phyloP scores from a whole-genome alignment of 2,888 invertebrate species.

The Leptinotarsa juncta region DNA sequence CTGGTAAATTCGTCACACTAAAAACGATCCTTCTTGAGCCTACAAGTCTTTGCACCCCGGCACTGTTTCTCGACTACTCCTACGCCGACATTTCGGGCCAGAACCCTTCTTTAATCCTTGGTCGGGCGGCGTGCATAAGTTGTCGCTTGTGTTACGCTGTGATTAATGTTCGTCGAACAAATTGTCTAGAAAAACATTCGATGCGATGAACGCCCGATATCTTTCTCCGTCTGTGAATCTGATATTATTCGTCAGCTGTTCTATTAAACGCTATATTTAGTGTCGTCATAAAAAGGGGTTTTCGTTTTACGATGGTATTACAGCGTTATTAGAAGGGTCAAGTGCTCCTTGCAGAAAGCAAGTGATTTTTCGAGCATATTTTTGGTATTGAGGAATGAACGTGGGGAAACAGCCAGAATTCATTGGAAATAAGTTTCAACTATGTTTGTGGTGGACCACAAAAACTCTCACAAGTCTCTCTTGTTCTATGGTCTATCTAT shows the following conservation, averaged over 20 bases:
- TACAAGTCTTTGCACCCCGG: neutral
- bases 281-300: conserved; percentile 39
- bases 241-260: conserved; percentile 42
- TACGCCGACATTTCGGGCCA: neutral
- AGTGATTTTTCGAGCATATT: conserved; percentile 13
- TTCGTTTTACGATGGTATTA: conserved; percentile 28
- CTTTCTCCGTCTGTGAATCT: conserved; percentile 39
- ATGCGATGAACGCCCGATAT: conserved; percentile 11
- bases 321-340: conserved; percentile 34
- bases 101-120: conserved; percentile 48
- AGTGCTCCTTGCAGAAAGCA: conserved; percentile 28
- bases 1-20: neutral
- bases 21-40: neutral
- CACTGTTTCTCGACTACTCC: neutral
- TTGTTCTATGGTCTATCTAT: too few species aligned
- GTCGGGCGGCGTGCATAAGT: conserved; percentile 57
- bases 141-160: conserved; percentile 55
- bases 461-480: too few species aligned
- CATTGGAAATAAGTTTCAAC: neutral
- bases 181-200: conserved; percentile 58
- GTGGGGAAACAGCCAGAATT: neutral
- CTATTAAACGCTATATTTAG: conserved; percentile 41
- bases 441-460: neutral
- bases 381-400: neutral
- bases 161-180: conserved; percentile 58